Percentiles rank a stretch among this genome's conserved stretches.
These are phyloP conservation scores for Adelphocoris suturalis DNA, from an alignment of 2,888 invertebrate species.

Conservation along the genomic window DNA sequence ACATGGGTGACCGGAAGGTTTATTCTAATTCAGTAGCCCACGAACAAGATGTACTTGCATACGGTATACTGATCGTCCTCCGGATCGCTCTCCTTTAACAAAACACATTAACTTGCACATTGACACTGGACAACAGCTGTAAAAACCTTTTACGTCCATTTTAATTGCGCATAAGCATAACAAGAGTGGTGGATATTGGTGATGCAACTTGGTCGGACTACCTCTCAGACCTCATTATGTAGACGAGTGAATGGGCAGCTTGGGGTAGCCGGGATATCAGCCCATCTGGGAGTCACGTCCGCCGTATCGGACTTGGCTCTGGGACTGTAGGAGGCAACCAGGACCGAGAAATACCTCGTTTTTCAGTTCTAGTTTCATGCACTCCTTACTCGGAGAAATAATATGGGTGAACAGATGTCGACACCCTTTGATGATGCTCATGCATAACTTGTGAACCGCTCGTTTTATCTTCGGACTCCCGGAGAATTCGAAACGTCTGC, in stretches of 20 bases:
- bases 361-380: slow-evolving; percentile 18
- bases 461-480: too few relatives aligned
- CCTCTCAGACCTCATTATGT: slow-evolving; percentile 53
- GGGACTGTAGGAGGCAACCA: not conserved
- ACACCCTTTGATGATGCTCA: not conserved
- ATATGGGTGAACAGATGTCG: slow-evolving; percentile 18
- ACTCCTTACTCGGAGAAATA: not conserved
- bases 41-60: not conserved
- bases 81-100: not conserved
- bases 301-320: not conserved
- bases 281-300: slow-evolving; percentile 29
- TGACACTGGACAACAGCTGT: slow-evolving; percentile 30
- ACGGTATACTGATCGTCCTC: not conserved
- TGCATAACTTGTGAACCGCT: too few relatives aligned
- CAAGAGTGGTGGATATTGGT: slow-evolving; percentile 51
- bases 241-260: slow-evolving; percentile 52
- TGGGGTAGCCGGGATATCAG: not conserved
- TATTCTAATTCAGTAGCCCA: not conserved
- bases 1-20: not conserved
- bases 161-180: slow-evolving; percentile 60
- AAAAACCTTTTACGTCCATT: slow-evolving; percentile 61
- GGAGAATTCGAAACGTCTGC: too few relatives aligned
- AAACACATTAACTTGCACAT: not conserved
- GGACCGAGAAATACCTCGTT: slow-evolving; percentile 39
- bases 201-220: slow-evolving; percentile 33